A percentile compares a stretch with the other conserved stretches of the same genome.
Evolutionary conservation across 2,888 invertebrate genomes (phyloP).

Genomic region (Luperina testacea): DNA sequence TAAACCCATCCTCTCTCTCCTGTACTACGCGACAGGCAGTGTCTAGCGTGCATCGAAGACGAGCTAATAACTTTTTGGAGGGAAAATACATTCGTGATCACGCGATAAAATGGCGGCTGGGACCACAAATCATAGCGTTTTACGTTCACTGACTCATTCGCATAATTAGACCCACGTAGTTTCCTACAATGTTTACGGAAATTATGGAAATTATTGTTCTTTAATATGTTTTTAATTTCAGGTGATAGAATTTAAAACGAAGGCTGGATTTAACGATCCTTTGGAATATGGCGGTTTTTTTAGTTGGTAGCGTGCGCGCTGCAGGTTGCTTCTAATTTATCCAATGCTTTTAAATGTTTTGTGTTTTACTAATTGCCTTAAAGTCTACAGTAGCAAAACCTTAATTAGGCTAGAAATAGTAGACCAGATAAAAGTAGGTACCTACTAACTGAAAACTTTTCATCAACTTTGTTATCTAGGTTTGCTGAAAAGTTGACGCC

Average conservation of each 20-base stretch:
- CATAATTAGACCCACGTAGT: constrained; percentile 49
- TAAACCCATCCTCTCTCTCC: constrained; percentile 65
- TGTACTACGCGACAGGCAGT: constrained; percentile 82
- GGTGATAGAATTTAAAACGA: constrained; percentile 15
- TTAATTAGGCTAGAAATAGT: background rate
- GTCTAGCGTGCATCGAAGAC: constrained; percentile 82
- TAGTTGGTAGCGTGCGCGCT: background rate
- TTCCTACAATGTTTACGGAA: constrained; percentile 52
- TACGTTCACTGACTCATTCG: constrained; percentile 63
- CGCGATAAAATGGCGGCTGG: constrained; percentile 73
- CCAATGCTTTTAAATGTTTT: background rate
- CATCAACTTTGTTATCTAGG: background rate
- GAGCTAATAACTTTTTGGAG: constrained; percentile 75
- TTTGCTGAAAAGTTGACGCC: background rate
- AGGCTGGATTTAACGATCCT: constrained; percentile 17
- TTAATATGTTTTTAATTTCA: constrained; percentile 43
- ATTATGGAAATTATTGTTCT: constrained; percentile 35
- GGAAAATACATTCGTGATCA: constrained; percentile 79
- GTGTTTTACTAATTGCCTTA: background rate
- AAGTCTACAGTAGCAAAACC: background rate
- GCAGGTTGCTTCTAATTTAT: background rate
- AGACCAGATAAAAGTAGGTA: background rate
- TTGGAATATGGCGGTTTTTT: background rate
- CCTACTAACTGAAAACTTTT: background rate
- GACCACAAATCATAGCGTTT: constrained; percentile 66